Conservation (phyloP, 2,113 vertebrate genomes). For the Corydoras maculifer region DNA sequence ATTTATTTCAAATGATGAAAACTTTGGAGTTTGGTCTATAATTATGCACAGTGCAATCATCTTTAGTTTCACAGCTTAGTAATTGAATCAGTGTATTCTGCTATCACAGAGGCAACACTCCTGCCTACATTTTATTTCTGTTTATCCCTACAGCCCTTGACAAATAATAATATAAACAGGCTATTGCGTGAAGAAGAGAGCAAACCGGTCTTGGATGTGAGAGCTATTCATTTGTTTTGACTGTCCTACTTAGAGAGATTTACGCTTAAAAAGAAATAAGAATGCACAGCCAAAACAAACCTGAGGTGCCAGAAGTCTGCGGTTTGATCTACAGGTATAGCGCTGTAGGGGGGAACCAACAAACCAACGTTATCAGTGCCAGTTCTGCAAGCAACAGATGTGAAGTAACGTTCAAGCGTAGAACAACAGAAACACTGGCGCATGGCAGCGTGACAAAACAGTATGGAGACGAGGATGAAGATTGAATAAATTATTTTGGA, state of each 20-base stretch:
- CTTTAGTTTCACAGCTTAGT: background rate
- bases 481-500: slow-evolving; percentile 22
- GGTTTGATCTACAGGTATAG: slow-evolving; percentile 24
- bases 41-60: background rate
- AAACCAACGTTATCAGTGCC: slow-evolving; percentile 20
- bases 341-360: slow-evolving; percentile 21
- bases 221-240: slow-evolving; percentile 17
- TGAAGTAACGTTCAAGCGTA: slow-evolving; percentile 19
- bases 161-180: slow-evolving; percentile 24
- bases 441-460: slow-evolving; percentile 21
- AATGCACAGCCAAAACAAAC: slow-evolving; percentile 22
- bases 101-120: background rate
- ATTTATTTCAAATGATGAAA: background rate
- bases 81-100: slow-evolving; percentile 11
- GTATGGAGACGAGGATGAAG: slow-evolving; percentile 2
- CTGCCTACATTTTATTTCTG: background rate
- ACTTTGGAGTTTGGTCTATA: background rate
- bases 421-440: slow-evolving; percentile 22
- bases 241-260: slow-evolving; percentile 16
- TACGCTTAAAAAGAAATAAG: slow-evolving; percentile 26
- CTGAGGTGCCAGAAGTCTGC: background rate
- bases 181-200: slow-evolving; percentile 27
- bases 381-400: slow-evolving; percentile 30
- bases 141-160: slow-evolving; percentile 25
- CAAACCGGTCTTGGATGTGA: slow-evolving; percentile 16